Percentiles rank a stretch among this genome's conserved stretches.
These are phyloP conservation scores for Charanyca ferruginea DNA, from an alignment of 2,888 invertebrate genomes.

Conservation along the genomic window DNA sequence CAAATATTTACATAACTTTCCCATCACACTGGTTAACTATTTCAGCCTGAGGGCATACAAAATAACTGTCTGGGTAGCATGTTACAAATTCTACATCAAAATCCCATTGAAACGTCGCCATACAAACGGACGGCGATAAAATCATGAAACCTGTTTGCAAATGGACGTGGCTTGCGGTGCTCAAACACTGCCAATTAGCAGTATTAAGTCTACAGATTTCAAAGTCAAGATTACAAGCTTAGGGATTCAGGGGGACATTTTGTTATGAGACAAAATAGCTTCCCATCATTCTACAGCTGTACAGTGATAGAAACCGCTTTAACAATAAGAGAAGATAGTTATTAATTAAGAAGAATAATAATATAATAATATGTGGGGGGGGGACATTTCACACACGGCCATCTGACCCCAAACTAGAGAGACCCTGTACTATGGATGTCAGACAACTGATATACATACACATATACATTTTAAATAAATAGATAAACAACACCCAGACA, in stretches of 20 bases:
- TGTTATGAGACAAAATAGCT: conserved; percentile 6
- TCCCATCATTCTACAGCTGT: conserved; percentile 3
- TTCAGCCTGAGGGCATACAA: conserved; percentile 44
- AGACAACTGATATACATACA: no score
- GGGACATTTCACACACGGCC: no score
- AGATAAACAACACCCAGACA: no score
- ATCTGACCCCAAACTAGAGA: no score
- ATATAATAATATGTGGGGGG: no score
- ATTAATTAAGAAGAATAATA: no score
- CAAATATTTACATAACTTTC: conserved; percentile 54
- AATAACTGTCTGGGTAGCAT: conserved; percentile 33
- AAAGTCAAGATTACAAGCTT: conserved; percentile 66
- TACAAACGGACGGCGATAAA: conserved; percentile 58
- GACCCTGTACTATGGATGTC: no score
- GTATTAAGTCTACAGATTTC: conserved; percentile 63
- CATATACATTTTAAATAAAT: no score
- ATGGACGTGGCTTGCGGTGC: conserved; percentile 54
- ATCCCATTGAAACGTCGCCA: conserved; percentile 57
- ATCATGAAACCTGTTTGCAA: conserved; percentile 63
- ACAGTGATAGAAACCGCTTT: background rate
- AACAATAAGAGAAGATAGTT: no score
- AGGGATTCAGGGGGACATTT: conserved; percentile 37
- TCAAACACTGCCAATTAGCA: conserved; percentile 66
- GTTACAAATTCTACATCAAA: conserved; percentile 53
- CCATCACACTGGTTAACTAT: conserved; percentile 44